Conservation (phyloP, 2,797 vertebrate genomes). For the Acanthiza pusilla region DNA sequence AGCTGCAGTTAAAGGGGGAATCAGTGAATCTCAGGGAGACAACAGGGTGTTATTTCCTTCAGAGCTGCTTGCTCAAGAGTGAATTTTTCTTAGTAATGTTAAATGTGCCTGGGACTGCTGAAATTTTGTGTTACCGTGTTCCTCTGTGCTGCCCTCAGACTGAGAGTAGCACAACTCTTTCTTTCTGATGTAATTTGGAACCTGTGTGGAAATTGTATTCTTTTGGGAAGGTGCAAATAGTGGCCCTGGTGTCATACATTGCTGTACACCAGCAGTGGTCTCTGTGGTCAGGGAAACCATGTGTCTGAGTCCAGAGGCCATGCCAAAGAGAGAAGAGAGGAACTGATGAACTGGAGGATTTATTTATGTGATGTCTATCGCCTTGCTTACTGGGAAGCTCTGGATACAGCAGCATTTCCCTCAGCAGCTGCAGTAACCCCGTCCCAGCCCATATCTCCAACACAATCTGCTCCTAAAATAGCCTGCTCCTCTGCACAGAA, state of each 20-base stretch:
- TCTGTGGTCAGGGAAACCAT: background rate
- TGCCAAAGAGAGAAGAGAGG: background rate
- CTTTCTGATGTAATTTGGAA: background rate
- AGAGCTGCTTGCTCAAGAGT: background rate
- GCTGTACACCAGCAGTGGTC: background rate
- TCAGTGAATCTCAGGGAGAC: background rate
- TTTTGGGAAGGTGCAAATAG: background rate
- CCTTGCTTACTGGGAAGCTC: background rate
- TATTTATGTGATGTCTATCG: background rate
- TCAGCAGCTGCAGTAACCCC: background rate
- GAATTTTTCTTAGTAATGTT: background rate
- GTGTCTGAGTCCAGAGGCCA: background rate
- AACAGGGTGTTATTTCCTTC: background rate
- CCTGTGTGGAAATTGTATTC: background rate
- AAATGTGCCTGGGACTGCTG: background rate
- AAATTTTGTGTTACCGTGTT: background rate
- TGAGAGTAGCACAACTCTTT: background rate
- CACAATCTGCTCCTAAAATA: constrained; percentile 53
- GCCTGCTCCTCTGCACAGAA: constrained; percentile 22
- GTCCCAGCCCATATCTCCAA: background rate
- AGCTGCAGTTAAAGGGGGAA: background rate
- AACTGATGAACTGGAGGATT: background rate
- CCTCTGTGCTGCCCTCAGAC: background rate
- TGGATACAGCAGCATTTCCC: background rate
- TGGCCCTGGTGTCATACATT: background rate